phyloP scores from a whole-genome alignment of 35 echinoderm and acorn worm species.

The Lytechinus pictus region DNA sequence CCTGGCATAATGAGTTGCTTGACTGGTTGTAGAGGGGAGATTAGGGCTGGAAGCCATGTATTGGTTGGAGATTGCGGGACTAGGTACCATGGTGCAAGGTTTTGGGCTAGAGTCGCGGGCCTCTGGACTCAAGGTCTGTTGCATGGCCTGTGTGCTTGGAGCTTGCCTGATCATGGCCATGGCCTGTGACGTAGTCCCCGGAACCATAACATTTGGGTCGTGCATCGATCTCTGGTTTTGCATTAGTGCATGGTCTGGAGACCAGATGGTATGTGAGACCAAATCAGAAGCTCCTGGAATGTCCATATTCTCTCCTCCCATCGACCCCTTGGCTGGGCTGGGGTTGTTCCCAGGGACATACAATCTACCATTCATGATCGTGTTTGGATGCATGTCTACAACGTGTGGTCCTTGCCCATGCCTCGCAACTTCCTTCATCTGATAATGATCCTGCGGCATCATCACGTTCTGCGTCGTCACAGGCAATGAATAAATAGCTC shows the following conservation, averaged over 20 bases:
- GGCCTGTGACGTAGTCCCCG: slow-evolving; percentile 28
- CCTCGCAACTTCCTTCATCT: slow-evolving; percentile 32
- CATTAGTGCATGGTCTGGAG: background rate
- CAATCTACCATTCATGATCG: slow-evolving; percentile 42
- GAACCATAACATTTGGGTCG: slow-evolving; percentile 11
- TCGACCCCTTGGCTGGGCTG: slow-evolving; percentile 52
- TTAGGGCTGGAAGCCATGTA: slow-evolving; percentile 55
- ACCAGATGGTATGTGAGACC: slow-evolving; percentile 15
- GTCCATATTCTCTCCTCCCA: slow-evolving; percentile 57
- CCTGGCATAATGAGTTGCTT: slow-evolving; percentile 43
- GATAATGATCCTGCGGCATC: slow-evolving; percentile 21
- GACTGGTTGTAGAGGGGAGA: slow-evolving; percentile 18
- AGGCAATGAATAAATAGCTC: slow-evolving; percentile 40
- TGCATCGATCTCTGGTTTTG: slow-evolving; percentile 26
- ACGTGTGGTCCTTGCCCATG: slow-evolving; percentile 43
- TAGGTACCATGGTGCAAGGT: slow-evolving; percentile 30
- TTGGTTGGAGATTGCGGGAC: slow-evolving; percentile 25
- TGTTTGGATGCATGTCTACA: slow-evolving; percentile 59
- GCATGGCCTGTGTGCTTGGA: slow-evolving; percentile 62
- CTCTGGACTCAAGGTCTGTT: slow-evolving; percentile 39
- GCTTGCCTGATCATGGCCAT: slow-evolving; percentile 69
- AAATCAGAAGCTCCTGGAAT: slow-evolving; percentile 50
- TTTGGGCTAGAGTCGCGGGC: slow-evolving; percentile 2
- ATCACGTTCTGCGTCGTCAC: slow-evolving; percentile 55
- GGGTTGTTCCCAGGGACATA: slow-evolving; percentile 49